Base-by-base conservation (phyloP, 2,113 vertebrate species). In the Eonycteris spelaea region DNA sequence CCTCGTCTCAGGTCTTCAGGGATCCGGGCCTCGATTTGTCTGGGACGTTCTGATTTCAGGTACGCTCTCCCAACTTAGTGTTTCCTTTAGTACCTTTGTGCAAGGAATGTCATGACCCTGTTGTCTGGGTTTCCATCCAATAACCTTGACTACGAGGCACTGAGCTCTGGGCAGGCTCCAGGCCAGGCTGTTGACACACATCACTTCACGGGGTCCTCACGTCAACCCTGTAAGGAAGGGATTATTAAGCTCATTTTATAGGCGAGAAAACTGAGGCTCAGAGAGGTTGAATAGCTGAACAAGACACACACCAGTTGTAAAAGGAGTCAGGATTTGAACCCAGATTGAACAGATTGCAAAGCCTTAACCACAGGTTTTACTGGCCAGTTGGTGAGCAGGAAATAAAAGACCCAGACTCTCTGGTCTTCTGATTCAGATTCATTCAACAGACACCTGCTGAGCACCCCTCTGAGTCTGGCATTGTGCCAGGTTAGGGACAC, bases 121-220 rank as follows among this genome's bases (percentile, higher is more conserved):
- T 5, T n/a, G 53, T 30, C 65, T 9, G 9, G n/a, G 57, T 57
- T 33, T 26, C 83, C 10, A 22, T 1, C 22, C 38, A 48, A n/a
- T 10, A 7, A 38, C 33, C 3, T 0, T 40, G 45, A 26, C 19
- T 26, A 4, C 1, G 0, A 10, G 8, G 33, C 18, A 3, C 71
- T 2, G 53, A 30, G 84, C 53, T 53, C 43, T 5, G 33, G 35
- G 30, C 94, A 48, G 63, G 7, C 15, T 63, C 43, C 53, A 9
- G 71, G 30, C 26, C 4, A n/a, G 57, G 86, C 26, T 35, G 1
- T 21, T 15, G 91, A 33, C 14, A 5, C 0, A 13, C 6, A 1
- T 22, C 61, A 24, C 9, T 61, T 75, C 77, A 9, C 3, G 0
- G 1, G 14, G 26, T 40, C 30, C 40, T 55, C 7, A 0, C 3